phyloP scores from a whole-genome alignment of 2,113 vertebrate species.

The Mus pahari region DNA sequence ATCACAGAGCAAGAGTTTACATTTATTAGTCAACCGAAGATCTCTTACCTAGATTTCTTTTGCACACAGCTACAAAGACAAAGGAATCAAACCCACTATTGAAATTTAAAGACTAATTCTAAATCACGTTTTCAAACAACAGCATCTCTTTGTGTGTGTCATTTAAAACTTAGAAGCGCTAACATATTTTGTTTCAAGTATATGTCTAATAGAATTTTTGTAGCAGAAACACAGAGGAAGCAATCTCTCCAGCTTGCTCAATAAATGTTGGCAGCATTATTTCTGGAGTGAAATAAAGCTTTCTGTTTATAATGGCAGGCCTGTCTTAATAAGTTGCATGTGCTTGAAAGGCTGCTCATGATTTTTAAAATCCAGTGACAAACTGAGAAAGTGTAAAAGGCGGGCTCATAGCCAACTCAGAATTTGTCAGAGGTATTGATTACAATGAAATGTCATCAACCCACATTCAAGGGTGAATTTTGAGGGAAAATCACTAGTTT shows the following conservation, averaged over 20 bases:
- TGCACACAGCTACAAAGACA: not conserved
- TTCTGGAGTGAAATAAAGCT: constrained; percentile 32
- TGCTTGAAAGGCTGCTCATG: not conserved
- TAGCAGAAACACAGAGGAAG: constrained; percentile 53
- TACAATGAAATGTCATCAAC: constrained; percentile 48
- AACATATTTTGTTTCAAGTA: constrained; percentile 62
- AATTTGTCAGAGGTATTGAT: constrained; percentile 67
- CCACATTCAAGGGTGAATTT: constrained; percentile 59
- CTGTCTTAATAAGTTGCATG: constrained; percentile 45
- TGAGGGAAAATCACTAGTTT: constrained; percentile 61
- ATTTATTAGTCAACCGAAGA: not conserved
- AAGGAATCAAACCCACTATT: constrained; percentile 36
- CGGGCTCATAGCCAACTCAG: constrained; percentile 44
- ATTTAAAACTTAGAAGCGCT: constrained; percentile 51
- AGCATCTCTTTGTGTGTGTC: constrained; percentile 36
- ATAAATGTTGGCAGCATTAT: constrained; percentile 59
- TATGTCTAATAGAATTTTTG: constrained; percentile 52
- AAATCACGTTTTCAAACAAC: constrained; percentile 53
- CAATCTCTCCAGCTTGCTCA: constrained; percentile 19
- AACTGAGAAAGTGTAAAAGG: constrained; percentile 41
- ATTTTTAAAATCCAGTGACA: constrained; percentile 33
- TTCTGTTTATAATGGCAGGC: not conserved
- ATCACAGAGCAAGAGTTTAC: constrained; percentile 30
- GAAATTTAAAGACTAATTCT: constrained; percentile 66
- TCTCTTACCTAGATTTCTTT: not conserved